Percentiles rank a stretch among this genome's conserved stretches.
These are phyloP conservation scores for Odocoileus virginianus DNA, from an alignment of 2,113 vertebrate genomes.

Conservation along the genomic window DNA sequence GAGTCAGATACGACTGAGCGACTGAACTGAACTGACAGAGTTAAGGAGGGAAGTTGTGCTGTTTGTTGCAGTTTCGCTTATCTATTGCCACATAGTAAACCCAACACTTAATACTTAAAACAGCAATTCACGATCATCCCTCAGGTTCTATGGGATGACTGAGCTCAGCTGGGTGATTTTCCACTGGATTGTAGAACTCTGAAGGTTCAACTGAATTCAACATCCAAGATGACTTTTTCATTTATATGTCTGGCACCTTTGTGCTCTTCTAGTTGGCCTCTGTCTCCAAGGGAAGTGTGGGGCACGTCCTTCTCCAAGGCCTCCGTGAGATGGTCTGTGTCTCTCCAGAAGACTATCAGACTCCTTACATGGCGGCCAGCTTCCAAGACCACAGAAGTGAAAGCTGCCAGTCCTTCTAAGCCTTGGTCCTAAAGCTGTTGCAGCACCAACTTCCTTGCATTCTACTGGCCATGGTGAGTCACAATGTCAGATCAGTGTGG, in stretches of 20 bases:
- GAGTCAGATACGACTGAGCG: no score
- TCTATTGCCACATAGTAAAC: neutral
- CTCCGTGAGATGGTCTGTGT: neutral
- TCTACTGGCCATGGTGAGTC: neutral
- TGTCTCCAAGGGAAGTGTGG: neutral
- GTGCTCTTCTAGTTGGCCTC: neutral
- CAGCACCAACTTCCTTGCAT: neutral
- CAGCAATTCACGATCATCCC: neutral
- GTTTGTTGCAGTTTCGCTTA: neutral
- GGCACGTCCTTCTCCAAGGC: neutral
- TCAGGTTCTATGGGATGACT: neutral
- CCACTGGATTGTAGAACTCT: neutral
- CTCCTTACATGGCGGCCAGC: neutral
- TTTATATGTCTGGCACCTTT: neutral
- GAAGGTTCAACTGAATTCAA: neutral
- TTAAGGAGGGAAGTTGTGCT: neutral
- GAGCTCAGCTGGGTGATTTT: neutral
- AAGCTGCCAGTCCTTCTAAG: neutral
- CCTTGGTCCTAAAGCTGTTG: neutral
- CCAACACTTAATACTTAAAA: neutral
- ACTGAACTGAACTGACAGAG: neutral
- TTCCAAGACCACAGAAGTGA: neutral
- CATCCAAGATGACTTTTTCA: neutral
- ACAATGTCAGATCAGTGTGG: neutral
- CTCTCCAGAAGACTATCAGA: neutral